These are phyloP conservation scores for Ichneumoninae sp. DNA, from an alignment of 2,888 invertebrate species.

Conservation along the genomic window DNA sequence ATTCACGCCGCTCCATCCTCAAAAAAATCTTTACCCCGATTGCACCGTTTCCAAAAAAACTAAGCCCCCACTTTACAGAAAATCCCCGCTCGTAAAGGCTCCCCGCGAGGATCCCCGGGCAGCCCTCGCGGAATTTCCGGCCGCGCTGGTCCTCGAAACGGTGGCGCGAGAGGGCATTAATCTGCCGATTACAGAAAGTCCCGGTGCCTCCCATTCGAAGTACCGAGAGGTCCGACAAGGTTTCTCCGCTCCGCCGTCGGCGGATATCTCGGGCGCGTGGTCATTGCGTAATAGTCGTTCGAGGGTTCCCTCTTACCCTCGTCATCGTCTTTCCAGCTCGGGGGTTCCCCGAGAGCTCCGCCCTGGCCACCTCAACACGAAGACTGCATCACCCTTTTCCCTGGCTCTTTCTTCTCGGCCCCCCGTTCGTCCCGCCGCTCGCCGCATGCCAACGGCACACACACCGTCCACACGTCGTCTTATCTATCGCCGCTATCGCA, in stretches of 20 bases:
- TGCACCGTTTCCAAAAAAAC: background rate
- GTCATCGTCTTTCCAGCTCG: constrained; percentile 40
- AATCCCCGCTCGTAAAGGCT: constrained; percentile 45
- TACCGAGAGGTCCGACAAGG: constrained; percentile 78
- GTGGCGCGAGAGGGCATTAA: constrained; percentile 78
- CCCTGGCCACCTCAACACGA: constrained; percentile 51
- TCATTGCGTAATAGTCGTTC: constrained; percentile 80
- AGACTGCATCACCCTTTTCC: constrained; percentile 51
- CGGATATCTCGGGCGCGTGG: constrained; percentile 71
- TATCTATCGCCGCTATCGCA: constrained; percentile 61
- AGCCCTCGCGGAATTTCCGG: constrained; percentile 11
- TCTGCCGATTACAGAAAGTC: constrained; percentile 83
- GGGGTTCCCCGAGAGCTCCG: constrained; percentile 47
- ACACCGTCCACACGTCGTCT: constrained; percentile 38
- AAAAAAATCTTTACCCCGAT: constrained; percentile 21
- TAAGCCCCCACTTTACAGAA: constrained; percentile 10
- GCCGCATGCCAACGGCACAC: constrained; percentile 42
- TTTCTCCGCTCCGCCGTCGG: constrained; percentile 34
- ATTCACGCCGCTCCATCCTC: background rate
- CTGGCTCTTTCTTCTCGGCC: background rate
- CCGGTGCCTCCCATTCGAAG: constrained; percentile 82
- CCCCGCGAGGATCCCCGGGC: constrained; percentile 18
- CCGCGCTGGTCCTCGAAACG: constrained; percentile 46
- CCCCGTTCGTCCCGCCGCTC: constrained; percentile 40
- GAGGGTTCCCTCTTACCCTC: constrained; percentile 52